A percentile compares a stretch with the other conserved stretches of the same genome.
These are phyloP conservation scores for Andricus curvator DNA, from an alignment of 2,888 invertebrate genomes.

Conservation along the genomic window DNA sequence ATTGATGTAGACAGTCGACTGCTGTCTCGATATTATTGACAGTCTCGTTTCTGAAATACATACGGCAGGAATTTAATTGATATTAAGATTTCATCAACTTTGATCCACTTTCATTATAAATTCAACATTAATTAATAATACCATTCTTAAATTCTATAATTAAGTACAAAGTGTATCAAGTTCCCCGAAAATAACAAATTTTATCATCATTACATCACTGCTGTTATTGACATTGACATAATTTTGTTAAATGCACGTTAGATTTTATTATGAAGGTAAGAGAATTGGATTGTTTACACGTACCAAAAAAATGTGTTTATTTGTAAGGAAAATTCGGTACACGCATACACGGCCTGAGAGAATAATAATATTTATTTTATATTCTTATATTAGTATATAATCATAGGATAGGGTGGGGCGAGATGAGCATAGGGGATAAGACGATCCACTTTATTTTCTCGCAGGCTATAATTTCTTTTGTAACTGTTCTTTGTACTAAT, in stretches of 20 bases:
- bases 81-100: background rate
- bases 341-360: too few species aligned
- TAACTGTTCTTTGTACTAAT: too few species aligned
- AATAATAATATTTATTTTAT: too few species aligned
- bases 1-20: background rate
- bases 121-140: background rate
- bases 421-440: too few species aligned
- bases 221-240: too few species aligned
- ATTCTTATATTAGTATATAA: too few species aligned
- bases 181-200: background rate
- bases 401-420: too few species aligned
- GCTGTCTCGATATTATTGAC: constrained; percentile 6
- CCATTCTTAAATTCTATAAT: background rate
- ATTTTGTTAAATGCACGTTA: too few species aligned
- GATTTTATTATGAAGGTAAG: background rate
- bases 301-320: too few species aligned
- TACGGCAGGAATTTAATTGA: background rate
- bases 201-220: background rate
- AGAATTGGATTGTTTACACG: background rate
- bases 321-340: too few species aligned
- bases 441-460: too few species aligned
- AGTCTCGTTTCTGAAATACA: background rate
- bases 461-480: too few species aligned
- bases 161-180: background rate
- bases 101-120: background rate